phyloP scores from a whole-genome alignment of 2,888 invertebrate species.

The Himalopsyche japonica region DNA sequence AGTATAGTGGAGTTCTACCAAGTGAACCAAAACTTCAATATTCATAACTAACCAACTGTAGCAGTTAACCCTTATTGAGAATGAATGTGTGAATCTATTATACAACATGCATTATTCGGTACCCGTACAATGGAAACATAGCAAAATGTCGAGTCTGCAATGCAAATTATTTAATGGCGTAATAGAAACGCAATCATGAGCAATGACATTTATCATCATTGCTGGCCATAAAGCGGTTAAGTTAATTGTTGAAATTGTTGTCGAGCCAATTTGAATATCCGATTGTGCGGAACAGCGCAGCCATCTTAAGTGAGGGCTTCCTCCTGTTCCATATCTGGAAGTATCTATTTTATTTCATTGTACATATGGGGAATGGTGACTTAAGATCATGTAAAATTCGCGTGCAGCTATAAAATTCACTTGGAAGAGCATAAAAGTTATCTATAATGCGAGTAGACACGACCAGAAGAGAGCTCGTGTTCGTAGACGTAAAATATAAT shows the following conservation, averaged over 20 bases:
- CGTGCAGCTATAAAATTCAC: too few species aligned
- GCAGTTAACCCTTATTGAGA: background rate
- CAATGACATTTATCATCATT: constrained; percentile 31
- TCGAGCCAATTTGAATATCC: constrained; percentile 33
- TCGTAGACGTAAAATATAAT: too few species aligned
- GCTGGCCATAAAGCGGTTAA: constrained; percentile 7
- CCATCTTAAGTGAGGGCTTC: constrained; percentile 32
- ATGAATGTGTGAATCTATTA: background rate
- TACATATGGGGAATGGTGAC: background rate
- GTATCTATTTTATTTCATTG: background rate
- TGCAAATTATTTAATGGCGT: background rate
- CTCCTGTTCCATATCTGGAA: constrained; percentile 22
- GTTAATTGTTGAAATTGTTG: constrained; percentile 31
- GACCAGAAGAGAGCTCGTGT: too few species aligned
- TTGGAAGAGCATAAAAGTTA: too few species aligned
- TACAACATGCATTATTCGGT: background rate
- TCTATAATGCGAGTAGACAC: too few species aligned
- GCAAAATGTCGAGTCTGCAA: background rate
- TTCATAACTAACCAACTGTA: too few species aligned
- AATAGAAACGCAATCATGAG: constrained; percentile 22
- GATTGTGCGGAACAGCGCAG: constrained; percentile 25
- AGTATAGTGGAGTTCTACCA: too few species aligned
- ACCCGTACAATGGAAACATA: background rate
- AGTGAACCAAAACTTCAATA: too few species aligned
- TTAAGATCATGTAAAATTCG: too few species aligned